phyloP scores from a whole-genome alignment of 2,113 vertebrate genomes.

The Narcine bancroftii region DNA sequence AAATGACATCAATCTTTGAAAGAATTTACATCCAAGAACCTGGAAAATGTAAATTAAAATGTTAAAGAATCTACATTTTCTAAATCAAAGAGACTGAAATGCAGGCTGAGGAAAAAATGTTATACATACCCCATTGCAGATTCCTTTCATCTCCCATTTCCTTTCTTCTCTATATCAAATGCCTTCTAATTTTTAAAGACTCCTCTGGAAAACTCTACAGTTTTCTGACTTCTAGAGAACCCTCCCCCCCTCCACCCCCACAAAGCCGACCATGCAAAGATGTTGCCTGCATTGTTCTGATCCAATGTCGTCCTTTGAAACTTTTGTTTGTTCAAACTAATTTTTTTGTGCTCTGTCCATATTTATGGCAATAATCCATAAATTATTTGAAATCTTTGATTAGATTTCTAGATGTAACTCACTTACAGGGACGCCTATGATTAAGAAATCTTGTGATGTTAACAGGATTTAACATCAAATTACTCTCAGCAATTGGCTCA shows the following conservation, averaged over 20 bases:
- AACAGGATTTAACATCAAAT: not conserved
- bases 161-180: no score
- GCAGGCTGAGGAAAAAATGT: not conserved
- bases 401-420: no score
- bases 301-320: not conserved
- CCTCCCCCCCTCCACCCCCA: no score
- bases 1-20: not conserved
- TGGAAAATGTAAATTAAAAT: not conserved
- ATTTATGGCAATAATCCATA: no score
- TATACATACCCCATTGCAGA: not conserved
- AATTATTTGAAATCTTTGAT: no score
- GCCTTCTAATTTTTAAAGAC: no score
- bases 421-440: no score
- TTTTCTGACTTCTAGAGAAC: no score
- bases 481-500: not conserved
- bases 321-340: no score
- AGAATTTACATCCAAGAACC: not conserved
- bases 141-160: not conserved
- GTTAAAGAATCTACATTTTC: not conserved
- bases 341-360: no score
- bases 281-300: not conserved
- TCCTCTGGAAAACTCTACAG: no score
- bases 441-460: not conserved
- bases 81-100: no score
- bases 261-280: not conserved